Conservation (phyloP, 1,140 invertebrate genomes). For the Drosophila ironensis region DNA sequence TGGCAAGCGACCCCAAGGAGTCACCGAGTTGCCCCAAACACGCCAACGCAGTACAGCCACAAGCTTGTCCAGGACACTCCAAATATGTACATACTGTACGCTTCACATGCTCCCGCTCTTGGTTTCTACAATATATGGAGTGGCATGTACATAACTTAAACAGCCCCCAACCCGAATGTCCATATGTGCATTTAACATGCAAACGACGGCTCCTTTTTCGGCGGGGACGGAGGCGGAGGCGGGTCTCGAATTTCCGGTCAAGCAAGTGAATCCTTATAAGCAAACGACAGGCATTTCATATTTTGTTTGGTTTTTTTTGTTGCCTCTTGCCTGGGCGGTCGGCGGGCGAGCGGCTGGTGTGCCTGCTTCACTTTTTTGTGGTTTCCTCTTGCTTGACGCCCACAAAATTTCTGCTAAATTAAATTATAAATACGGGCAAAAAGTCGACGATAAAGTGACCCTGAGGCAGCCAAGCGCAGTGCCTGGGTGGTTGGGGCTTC, state of each 20-base stretch:
- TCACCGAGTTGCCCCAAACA: constrained; percentile 55
- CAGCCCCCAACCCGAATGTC: constrained; percentile 42
- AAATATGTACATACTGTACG: constrained; percentile 20
- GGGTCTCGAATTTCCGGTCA: constrained; percentile 75
- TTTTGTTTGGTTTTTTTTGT: constrained; percentile 24
- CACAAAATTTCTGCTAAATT: constrained; percentile 80
- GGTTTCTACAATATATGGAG: constrained; percentile 59
- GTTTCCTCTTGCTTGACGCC: constrained; percentile 62
- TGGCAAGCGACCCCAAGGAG: constrained; percentile 40
- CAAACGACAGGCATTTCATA: constrained; percentile 39
- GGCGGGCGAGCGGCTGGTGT: no score
- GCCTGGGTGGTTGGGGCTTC: constrained; percentile 25
- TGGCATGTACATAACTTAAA: constrained; percentile 60
- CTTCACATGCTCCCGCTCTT: constrained; percentile 21
- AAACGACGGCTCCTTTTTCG: constrained; percentile 32
- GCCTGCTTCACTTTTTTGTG: constrained; percentile 38
- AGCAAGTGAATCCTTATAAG: constrained; percentile 70
- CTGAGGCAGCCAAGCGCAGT: constrained; percentile 7
- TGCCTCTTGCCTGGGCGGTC: constrained; percentile 19
- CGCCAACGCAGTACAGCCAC: constrained; percentile 45
- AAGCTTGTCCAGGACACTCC: constrained; percentile 43
- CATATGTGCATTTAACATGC: constrained; percentile 79
- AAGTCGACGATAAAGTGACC: constrained; percentile 65
- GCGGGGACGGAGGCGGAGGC: not conserved
- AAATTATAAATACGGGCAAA: constrained; percentile 77